Evolutionary conservation across 2,888 invertebrate species (phyloP).

Genomic region (Cantharis lateralis): DNA sequence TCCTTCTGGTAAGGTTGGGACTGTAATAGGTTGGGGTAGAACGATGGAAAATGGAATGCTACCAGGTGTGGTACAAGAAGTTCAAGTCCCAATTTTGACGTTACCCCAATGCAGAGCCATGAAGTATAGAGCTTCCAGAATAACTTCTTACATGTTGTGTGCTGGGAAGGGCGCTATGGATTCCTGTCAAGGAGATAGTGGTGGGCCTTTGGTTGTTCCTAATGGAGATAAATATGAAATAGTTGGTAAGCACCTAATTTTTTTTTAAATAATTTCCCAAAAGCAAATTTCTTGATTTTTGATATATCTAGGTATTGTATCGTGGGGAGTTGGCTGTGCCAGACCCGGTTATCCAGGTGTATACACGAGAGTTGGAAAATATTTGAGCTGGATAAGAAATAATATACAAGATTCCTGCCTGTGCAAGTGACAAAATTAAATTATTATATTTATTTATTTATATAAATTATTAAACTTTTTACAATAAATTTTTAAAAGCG

Average conservation of each 20-base stretch:
- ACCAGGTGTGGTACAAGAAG: constrained; percentile 80
- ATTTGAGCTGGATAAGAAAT: constrained; percentile 74
- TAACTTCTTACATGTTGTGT: constrained; percentile 84
- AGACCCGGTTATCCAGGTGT: constrained; percentile 76
- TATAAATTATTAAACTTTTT: not conserved
- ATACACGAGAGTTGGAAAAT: constrained; percentile 71
- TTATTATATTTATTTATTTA: not conserved
- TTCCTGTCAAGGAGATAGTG: constrained; percentile 89
- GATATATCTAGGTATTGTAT: constrained; percentile 75
- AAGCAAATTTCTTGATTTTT: not conserved
- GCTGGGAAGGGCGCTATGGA: constrained; percentile 81
- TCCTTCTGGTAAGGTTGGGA: constrained; percentile 73
- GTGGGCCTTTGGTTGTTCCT: constrained; percentile 78
- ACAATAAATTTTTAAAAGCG: no score
- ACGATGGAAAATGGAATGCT: constrained; percentile 81
- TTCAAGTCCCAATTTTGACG: constrained; percentile 81
- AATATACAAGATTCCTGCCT: constrained; percentile 77
- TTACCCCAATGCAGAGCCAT: constrained; percentile 78
- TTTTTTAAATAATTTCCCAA: not conserved
- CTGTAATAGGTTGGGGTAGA: constrained; percentile 87
- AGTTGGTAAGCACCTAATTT: constrained; percentile 64
- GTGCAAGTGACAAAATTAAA: constrained; percentile 55
- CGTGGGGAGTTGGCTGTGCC: constrained; percentile 84
- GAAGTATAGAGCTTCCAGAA: constrained; percentile 82
- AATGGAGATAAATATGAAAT: constrained; percentile 79